Conservation (phyloP, 1,140 invertebrate species). For the Rhizoglyphus robini region DNA sequence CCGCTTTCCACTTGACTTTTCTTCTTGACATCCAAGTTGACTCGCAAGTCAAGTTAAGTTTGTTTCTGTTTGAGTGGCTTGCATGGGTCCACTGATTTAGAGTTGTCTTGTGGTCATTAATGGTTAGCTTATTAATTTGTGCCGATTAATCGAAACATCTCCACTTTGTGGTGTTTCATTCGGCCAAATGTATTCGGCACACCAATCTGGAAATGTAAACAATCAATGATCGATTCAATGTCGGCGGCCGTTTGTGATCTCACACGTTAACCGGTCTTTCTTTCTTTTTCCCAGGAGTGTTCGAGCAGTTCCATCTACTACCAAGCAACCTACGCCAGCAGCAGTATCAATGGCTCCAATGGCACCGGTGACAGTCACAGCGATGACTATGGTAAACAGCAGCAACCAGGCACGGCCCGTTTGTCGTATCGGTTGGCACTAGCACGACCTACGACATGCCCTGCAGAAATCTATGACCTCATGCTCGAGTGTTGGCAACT, state of each 20-base stretch:
- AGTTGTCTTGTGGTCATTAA: no score
- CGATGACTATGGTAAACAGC: not conserved
- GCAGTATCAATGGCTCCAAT: not conserved
- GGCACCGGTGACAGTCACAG: not conserved
- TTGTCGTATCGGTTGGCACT: not conserved
- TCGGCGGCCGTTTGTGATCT: not conserved
- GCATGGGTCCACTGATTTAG: no score
- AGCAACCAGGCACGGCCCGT: not conserved
- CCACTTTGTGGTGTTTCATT: no score
- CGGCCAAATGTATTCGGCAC: no score
- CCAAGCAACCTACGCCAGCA: conserved; percentile 7
- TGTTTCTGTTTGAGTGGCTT: no score
- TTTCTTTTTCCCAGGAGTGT: conserved; percentile 1
- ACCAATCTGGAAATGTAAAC: no score
- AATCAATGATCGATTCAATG: no score
- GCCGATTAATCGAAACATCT: no score
- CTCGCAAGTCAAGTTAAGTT: no score
- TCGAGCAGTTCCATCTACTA: conserved; percentile 9
- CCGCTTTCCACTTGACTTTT: no score
- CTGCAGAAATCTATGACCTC: conserved; percentile 76
- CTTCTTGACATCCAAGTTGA: no score
- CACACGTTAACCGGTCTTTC: not conserved
- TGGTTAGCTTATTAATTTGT: no score
- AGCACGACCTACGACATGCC: conserved; percentile 43
- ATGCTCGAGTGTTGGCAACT: conserved; percentile 89